phyloP scores from a whole-genome alignment of 1,140 invertebrate genomes.

The Tetramorium alpestre region DNA sequence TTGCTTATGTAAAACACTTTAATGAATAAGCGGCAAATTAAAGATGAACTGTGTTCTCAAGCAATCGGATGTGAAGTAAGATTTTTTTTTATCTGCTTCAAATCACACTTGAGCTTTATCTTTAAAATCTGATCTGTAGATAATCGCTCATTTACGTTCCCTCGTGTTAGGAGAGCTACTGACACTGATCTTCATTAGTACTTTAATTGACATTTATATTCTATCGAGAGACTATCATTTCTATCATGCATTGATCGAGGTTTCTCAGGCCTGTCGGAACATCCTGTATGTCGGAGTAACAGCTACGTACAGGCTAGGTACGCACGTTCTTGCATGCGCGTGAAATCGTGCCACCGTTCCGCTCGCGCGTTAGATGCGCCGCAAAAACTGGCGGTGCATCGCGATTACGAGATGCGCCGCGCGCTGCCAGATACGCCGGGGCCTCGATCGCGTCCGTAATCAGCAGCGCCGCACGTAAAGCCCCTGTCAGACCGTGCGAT shows the following conservation, averaged over 20 bases:
- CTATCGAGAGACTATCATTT: background rate
- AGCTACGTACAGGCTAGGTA: background rate
- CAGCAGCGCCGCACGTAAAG: conserved; percentile 47
- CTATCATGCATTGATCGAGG: background rate
- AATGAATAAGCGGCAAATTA: background rate
- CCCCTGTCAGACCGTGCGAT: conserved; percentile 46
- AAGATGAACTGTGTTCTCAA: background rate
- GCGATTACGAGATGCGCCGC: conserved; percentile 58
- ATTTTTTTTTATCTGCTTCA: background rate
- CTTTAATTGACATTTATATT: conserved; percentile 5
- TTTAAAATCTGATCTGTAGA: background rate
- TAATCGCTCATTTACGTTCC: background rate
- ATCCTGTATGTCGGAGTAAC: conserved; percentile 12
- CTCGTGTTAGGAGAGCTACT: background rate
- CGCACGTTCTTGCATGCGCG: conserved; percentile 55
- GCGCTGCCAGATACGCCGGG: conserved; percentile 52
- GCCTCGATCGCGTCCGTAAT: conserved; percentile 65
- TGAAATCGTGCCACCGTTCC: conserved; percentile 62
- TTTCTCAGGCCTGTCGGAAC: conserved; percentile 13
- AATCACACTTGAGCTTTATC: background rate
- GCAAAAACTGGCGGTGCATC: conserved; percentile 67
- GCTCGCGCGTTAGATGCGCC: conserved; percentile 24
- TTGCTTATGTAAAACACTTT: background rate
- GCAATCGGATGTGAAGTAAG: background rate
- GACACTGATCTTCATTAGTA: background rate